These are phyloP conservation scores for Odontamblyopus lacepedii DNA, from an alignment of 2,797 vertebrate species.

Conservation along the genomic window DNA sequence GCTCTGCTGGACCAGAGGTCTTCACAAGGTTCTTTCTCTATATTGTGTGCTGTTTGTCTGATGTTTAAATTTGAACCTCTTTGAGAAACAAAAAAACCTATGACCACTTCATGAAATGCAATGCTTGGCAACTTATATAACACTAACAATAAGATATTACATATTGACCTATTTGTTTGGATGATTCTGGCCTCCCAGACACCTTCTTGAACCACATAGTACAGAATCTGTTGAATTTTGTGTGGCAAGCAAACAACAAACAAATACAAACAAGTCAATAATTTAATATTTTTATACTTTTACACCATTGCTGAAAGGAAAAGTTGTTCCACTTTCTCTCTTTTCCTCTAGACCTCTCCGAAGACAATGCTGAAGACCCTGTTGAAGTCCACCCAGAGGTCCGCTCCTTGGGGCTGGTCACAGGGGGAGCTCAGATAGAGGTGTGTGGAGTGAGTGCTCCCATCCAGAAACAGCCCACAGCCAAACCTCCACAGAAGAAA, in stretches of 20 bases:
- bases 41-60: not conserved
- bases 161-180: not conserved
- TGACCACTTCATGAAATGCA: not conserved
- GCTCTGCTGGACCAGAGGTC: conserved; percentile 76
- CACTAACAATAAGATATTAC: not conserved
- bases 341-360: not conserved
- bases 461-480: conserved; percentile 9
- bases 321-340: not conserved
- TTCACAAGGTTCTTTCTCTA: conserved; percentile 55
- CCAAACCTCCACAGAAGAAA: conserved; percentile 57
- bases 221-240: not conserved
- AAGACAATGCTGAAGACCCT: not conserved
- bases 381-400: not conserved
- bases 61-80: too few relatives aligned
- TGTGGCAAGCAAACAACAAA: not conserved
- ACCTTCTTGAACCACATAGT: not conserved
- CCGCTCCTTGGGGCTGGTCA: not conserved
- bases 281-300: too few relatives aligned
- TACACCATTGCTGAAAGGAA: not conserved
- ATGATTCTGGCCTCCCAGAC: not conserved
- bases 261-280: too few relatives aligned
- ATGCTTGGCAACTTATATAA: not conserved
- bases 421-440: conserved; percentile 32
- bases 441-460: conserved; percentile 23
- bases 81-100: too few relatives aligned